Evolutionary conservation across 2,888 invertebrate genomes (phyloP).

Genomic region (Minunthozetes semirufus): DNA sequence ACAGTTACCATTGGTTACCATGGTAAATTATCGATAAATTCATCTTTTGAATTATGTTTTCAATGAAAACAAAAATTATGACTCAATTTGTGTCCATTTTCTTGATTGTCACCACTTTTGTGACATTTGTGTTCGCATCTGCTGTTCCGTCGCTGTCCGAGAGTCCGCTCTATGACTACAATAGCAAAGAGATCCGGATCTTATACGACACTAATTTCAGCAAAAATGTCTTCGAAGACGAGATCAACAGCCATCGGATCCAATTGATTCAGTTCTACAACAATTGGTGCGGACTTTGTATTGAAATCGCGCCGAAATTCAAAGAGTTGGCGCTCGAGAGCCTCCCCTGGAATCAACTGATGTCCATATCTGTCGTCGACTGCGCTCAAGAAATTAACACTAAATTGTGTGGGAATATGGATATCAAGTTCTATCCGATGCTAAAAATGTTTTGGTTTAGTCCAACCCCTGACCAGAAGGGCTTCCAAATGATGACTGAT

Average conservation of each 20-base stretch:
- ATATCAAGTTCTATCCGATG: conserved; percentile 81
- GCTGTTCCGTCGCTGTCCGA: background rate
- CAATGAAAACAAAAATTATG: background rate
- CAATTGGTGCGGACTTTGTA: conserved; percentile 92
- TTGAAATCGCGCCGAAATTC: conserved; percentile 79
- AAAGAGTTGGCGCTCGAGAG: conserved; percentile 67
- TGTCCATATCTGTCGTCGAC: conserved; percentile 71
- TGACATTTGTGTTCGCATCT: background rate
- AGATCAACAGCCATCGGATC: conserved; percentile 53
- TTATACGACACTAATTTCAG: background rate
- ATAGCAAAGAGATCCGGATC: background rate
- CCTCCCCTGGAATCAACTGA: conserved; percentile 64
- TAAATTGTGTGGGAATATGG: conserved; percentile 77
- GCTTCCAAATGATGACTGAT: conserved; percentile 48
- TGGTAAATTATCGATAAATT: no score
- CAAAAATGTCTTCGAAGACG: background rate
- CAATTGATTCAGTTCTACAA: conserved; percentile 82
- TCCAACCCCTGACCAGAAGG: conserved; percentile 58
- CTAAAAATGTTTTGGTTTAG: conserved; percentile 61
- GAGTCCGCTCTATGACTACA: conserved; percentile 12
- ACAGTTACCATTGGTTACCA: no score
- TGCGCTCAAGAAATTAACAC: conserved; percentile 77
- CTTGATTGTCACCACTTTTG: background rate
- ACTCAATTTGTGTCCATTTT: background rate
- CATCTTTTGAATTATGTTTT: no score